Conservation (phyloP, 2,113 vertebrate genomes). For the Regulus satrapa region DNA sequence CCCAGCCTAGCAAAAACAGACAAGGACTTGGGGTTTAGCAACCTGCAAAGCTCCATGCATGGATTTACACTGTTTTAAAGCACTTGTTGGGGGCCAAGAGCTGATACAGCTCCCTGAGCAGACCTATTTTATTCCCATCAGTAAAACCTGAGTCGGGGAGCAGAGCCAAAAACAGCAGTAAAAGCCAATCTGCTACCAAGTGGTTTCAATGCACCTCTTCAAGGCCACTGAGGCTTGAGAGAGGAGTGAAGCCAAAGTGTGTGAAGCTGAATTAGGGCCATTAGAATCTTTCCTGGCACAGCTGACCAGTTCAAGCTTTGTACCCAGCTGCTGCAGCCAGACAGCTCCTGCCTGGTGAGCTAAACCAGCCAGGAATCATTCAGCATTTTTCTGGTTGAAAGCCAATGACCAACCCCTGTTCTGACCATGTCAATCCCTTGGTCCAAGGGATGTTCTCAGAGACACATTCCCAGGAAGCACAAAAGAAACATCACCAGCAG, state of each 20-base stretch:
- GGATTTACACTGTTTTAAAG: neutral
- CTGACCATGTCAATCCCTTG: neutral
- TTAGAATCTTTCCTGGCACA: neutral
- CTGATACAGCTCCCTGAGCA: neutral
- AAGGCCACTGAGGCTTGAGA: neutral
- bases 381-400: neutral
- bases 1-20: neutral
- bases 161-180: neutral
- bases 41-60: neutral
- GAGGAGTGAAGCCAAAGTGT: neutral
- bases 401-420: neutral
- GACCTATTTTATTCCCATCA: neutral
- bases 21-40: neutral
- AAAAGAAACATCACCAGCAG: neutral
- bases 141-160: neutral
- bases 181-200: neutral
- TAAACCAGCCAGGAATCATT: neutral
- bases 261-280: neutral
- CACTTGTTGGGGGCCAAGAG: neutral
- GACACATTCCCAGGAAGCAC: neutral
- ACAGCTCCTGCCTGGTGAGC: neutral
- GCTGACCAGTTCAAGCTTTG: neutral
- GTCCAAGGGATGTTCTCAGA: neutral
- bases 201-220: neutral
- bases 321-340: neutral